These are phyloP conservation scores for Nemotelus nigrinus DNA, from an alignment of 2,888 invertebrate species.

Conservation along the genomic window DNA sequence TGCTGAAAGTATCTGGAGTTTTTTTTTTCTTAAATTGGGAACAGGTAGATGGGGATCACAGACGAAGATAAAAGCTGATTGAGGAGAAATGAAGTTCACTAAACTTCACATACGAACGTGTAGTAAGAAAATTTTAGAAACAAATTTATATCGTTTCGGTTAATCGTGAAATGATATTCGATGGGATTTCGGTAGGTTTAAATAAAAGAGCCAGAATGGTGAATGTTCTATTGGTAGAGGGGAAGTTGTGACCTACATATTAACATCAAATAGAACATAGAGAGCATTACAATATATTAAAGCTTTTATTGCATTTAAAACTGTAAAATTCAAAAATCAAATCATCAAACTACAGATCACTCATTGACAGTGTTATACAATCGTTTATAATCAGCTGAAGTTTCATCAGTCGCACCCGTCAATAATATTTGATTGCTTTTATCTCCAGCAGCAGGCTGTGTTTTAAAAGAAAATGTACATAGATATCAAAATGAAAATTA, in stretches of 20 bases:
- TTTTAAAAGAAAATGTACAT: not conserved
- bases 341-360: conserved; percentile 16
- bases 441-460: conserved; percentile 48
- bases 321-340: conserved; percentile 4
- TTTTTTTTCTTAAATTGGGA: too few relatives aligned
- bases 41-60: too few relatives aligned
- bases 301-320: conserved; percentile 7
- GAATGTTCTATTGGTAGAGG: too few relatives aligned
- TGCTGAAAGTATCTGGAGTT: too few relatives aligned
- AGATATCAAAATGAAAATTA: not conserved
- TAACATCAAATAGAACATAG: not conserved
- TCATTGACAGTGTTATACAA: conserved; percentile 62
- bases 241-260: too few relatives aligned
- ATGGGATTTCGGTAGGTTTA: too few relatives aligned
- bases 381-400: conserved; percentile 60
- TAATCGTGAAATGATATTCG: too few relatives aligned
- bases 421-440: conserved; percentile 61
- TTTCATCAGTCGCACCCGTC: conserved; percentile 54
- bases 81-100: not conserved
- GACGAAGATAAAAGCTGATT: too few relatives aligned
- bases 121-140: not conserved
- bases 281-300: not conserved
- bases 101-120: not conserved
- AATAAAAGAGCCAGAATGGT: too few relatives aligned
- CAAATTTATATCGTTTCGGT: too few relatives aligned